Base-by-base conservation (phyloP, 2,113 vertebrate genomes). In the Murina feae region DNA sequence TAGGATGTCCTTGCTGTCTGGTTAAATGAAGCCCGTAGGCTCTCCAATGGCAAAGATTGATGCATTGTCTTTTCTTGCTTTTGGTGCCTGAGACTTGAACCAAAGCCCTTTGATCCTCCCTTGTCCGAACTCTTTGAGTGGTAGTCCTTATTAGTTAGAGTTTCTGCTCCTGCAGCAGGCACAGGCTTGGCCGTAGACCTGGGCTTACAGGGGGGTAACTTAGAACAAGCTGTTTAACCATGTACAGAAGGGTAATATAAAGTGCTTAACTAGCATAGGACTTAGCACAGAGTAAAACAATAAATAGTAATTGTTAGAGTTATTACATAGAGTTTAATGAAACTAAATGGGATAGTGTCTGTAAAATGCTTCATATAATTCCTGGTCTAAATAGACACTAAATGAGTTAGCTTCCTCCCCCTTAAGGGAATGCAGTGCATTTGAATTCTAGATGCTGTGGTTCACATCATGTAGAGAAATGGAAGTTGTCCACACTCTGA, bases 31-130 rank as follows among this genome's bases (percentile, higher is more conserved):
- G 58, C 18, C 35, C 6, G 30, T 32, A 42, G 66, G 55, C 25
- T 71, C 42, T 72, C 49, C 16, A 11, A 20, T 39, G n/a, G 23
- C 35, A 32, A 18, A 88, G 39, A 69, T 93, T 95, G 93, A 74
- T 85, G 30, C 95, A 39, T 39, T 85, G 86, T 68, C 47, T 93
- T 49, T 95, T 89, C 66, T 92, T 93, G 60, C 51, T 25, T 96
- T 96, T 96, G 72, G 74, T 97, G 88, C 0, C 35, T 85, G 85
- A 94, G 95, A 42, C 44, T 96, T 87, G 92, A 0, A 88, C 85
- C 92, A 89, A 83, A 97, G 55, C 81, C 63, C 44, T 93, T 96
- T 96, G 82, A 49, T 95, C 79, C 39, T 89, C 35, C 55, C 49
- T 69, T 72, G n/a, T 88, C 68, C 2, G 92, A 11, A 30, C 53